These are phyloP conservation scores for Phoxinus phoxinus DNA, from an alignment of 2,113 vertebrate genomes.

Conservation along the genomic window DNA sequence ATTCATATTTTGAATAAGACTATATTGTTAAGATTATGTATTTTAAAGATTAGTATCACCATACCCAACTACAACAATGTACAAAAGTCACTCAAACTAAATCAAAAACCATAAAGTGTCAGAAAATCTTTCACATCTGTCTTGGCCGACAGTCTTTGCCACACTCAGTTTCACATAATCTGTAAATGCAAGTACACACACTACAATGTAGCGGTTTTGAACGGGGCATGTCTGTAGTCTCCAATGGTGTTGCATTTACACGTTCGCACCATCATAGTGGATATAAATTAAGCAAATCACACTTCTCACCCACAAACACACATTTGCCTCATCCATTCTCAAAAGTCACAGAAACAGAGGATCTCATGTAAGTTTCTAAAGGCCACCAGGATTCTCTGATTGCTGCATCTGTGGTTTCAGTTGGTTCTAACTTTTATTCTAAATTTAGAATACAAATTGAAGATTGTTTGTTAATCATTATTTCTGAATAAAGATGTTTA, in stretches of 20 bases:
- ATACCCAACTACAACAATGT: not conserved
- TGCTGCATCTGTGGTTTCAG: not conserved
- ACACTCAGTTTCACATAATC: conserved; percentile 9
- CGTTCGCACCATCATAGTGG: not conserved
- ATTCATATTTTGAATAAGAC: not conserved
- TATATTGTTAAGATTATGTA: not conserved
- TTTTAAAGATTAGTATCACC: not conserved
- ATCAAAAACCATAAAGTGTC: not conserved
- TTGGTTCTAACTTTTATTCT: not conserved
- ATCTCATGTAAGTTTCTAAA: not conserved
- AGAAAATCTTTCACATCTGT: not conserved
- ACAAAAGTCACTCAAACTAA: not conserved
- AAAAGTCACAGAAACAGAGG: too few species aligned
- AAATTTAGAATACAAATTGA: not conserved
- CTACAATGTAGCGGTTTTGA: not conserved
- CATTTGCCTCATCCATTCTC: not conserved
- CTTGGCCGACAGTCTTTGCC: not conserved
- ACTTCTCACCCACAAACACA: not conserved
- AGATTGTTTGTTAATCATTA: not conserved
- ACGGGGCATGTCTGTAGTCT: not conserved
- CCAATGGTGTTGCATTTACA: conserved; percentile 25
- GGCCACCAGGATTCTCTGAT: not conserved
- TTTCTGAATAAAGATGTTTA: not conserved
- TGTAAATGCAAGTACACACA: not conserved
- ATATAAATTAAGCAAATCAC: conserved; percentile 13